A percentile compares a stretch with the other conserved stretches of the same genome.
Evolutionary conservation across 2,113 vertebrate species (phyloP).

Genomic region (Myrmophylax atrothorax): DNA sequence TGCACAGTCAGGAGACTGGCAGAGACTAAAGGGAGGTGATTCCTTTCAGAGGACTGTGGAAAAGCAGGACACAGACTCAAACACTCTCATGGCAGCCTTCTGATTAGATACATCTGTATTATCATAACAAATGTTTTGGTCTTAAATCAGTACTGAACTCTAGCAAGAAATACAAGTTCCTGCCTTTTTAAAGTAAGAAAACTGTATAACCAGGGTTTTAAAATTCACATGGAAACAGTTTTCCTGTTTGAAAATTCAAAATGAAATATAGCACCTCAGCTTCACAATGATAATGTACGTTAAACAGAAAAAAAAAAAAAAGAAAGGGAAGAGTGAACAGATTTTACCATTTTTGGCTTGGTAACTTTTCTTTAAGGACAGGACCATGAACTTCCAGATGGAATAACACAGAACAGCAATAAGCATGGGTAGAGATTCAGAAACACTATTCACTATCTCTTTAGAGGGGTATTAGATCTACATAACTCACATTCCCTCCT

Average conservation of each 20-base stretch:
- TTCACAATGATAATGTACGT: not conserved
- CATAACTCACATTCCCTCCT: not conserved
- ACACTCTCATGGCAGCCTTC: not conserved
- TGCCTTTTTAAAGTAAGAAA: not conserved
- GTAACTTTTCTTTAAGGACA: not conserved
- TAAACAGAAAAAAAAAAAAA: not conserved
- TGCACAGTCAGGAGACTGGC: not conserved
- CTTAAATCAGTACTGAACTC: not conserved
- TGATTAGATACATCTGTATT: not conserved
- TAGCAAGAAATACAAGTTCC: not conserved
- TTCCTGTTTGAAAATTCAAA: not conserved
- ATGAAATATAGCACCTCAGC: not conserved
- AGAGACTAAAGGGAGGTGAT: not conserved
- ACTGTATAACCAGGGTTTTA: fast-evolving
- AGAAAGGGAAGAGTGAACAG: not conserved
- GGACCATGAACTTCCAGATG: not conserved
- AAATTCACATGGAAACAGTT: not conserved
- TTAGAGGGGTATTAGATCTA: not conserved
- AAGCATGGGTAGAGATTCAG: not conserved
- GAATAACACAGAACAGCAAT: not conserved
- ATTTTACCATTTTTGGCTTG: not conserved
- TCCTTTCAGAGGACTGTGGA: not conserved
- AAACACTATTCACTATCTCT: not conserved
- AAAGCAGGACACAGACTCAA: not conserved
- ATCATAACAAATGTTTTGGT: not conserved